Conservation (phyloP, 2,797 vertebrate species). For the Lagorchestes hirsutus region DNA sequence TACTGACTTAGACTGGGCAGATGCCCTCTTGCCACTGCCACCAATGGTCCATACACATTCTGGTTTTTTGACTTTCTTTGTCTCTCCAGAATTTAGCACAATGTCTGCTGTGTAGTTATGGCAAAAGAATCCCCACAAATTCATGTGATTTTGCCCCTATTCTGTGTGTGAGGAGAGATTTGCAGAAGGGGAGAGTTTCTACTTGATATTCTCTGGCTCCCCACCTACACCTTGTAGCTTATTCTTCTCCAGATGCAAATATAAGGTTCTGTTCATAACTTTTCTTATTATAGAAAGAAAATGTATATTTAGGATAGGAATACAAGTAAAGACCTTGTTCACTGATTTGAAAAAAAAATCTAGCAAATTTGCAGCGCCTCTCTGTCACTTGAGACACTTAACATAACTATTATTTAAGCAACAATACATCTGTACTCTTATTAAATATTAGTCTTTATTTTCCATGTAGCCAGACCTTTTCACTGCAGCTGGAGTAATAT, state of each 20-base stretch:
- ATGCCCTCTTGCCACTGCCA: not conserved
- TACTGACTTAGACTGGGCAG: not conserved
- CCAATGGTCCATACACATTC: not conserved
- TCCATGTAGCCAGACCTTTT: constrained; percentile 11
- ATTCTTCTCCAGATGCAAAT: not conserved
- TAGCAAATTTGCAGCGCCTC: not conserved
- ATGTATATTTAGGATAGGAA: not conserved
- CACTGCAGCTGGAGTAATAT: not conserved
- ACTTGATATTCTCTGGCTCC: not conserved
- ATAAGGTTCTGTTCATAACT: not conserved
- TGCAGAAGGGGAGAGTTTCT: not conserved
- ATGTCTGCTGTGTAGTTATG: not conserved
- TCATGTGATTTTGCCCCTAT: not conserved
- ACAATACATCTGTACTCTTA: constrained; percentile 20
- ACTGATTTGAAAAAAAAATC: not conserved
- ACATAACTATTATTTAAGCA: constrained; percentile 4
- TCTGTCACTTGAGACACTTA: not conserved
- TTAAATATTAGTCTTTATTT: not conserved
- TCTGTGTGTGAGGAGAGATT: not conserved
- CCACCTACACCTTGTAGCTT: not conserved
- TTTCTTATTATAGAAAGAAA: not conserved
- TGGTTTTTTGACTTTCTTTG: not conserved
- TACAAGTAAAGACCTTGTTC: not conserved
- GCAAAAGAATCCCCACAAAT: not conserved
- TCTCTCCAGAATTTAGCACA: not conserved